Conservation (phyloP, 1,140 invertebrate species). For the Panagrolaimus sp. region DNA sequence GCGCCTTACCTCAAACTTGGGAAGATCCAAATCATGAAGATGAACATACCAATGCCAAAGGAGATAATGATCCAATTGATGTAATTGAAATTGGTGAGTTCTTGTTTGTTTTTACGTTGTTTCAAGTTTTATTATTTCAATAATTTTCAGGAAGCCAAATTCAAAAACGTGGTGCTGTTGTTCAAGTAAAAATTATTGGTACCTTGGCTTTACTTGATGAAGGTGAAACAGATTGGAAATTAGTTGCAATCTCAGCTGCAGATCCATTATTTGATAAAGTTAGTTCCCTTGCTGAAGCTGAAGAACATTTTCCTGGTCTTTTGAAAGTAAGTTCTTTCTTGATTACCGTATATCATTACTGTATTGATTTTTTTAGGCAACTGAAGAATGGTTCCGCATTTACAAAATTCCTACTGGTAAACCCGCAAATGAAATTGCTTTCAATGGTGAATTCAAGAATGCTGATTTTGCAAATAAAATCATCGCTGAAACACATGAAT, state of each 20-base stretch:
- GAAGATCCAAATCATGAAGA: constrained; percentile 89
- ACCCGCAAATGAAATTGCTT: constrained; percentile 92
- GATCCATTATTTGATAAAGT: constrained; percentile 81
- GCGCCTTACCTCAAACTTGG: constrained; percentile 96
- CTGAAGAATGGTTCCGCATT: constrained; percentile 94
- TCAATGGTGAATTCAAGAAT: constrained; percentile 87
- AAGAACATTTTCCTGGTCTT: constrained; percentile 84
- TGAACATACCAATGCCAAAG: constrained; percentile 80
- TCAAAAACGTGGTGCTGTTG: constrained; percentile 54
- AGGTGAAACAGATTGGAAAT: constrained; percentile 98
- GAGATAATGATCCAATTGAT: constrained; percentile 98
- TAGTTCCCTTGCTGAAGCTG: constrained; percentile 79
- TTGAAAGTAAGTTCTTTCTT: constrained; percentile 65
- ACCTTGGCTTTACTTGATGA: constrained; percentile 86
- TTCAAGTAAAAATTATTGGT: constrained; percentile 76
- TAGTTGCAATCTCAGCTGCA: constrained; percentile 83
- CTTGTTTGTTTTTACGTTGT: no score
- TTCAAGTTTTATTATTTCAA: no score
- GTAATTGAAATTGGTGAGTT: constrained; percentile 88
- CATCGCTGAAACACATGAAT: constrained; percentile 74
- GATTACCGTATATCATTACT: constrained; percentile 4
- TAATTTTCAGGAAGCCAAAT: no score
- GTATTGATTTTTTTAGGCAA: constrained; percentile 66
- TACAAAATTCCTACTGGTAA: constrained; percentile 98
- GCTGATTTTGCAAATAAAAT: constrained; percentile 78